These are phyloP conservation scores for Troides helena DNA, from an alignment of 2,888 invertebrate species.

Conservation along the genomic window DNA sequence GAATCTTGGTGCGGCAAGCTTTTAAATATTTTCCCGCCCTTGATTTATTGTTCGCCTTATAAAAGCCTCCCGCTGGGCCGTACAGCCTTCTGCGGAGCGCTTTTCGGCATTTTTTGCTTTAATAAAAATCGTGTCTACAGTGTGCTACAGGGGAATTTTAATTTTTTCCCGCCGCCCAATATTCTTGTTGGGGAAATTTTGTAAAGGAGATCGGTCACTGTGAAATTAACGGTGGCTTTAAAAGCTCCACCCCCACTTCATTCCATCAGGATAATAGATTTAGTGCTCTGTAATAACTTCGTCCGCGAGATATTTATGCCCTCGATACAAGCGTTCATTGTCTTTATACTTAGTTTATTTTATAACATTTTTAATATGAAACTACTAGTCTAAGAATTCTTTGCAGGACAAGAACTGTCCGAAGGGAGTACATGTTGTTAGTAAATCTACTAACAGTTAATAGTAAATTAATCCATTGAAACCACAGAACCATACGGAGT, in stretches of 20 bases:
- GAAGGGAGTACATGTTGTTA: no score
- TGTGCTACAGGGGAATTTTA: constrained; percentile 58
- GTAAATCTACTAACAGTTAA: no score
- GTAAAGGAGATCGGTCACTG: constrained; percentile 51
- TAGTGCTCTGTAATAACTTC: constrained; percentile 2
- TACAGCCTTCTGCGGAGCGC: constrained; percentile 49
- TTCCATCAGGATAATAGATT: constrained; percentile 13
- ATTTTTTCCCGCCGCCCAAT: constrained; percentile 55
- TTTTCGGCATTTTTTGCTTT: constrained; percentile 67
- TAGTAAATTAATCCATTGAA: no score
- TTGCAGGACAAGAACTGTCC: no score
- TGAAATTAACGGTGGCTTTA: constrained; percentile 49
- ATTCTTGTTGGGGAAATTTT: constrained; percentile 50
- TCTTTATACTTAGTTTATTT: no score
- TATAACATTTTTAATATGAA: no score
- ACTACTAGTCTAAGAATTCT: no score
- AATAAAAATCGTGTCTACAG: constrained; percentile 58
- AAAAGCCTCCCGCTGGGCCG: constrained; percentile 72
- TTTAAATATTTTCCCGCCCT: constrained; percentile 73
- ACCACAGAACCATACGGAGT: no score
- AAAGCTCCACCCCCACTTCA: constrained; percentile 10
- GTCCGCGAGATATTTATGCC: no score
- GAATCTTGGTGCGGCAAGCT: constrained; percentile 58
- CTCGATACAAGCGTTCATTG: no score
- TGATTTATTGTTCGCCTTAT: constrained; percentile 76